These are phyloP conservation scores for Chrysochloris asiatica DNA, from an alignment of 2,113 vertebrate genomes.

Conservation along the genomic window DNA sequence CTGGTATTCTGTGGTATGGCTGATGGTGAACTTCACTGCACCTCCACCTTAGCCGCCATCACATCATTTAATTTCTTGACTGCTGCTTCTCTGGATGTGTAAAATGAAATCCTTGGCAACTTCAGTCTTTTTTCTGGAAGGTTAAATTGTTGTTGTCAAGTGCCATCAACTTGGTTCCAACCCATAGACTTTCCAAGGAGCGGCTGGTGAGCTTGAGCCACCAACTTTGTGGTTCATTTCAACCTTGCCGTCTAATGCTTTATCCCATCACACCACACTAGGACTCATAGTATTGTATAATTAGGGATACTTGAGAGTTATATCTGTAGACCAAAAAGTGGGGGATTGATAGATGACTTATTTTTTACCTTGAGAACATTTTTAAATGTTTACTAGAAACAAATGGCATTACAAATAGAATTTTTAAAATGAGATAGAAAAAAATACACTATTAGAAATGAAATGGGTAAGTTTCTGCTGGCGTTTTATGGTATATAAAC, in stretches of 20 bases:
- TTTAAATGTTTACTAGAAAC: conserved; percentile 35
- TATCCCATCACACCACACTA: no score
- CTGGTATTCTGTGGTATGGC: no score
- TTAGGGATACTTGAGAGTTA: no score
- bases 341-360: neutral
- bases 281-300: no score
- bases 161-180: no score
- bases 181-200: no score
- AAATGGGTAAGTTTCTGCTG: conserved; percentile 25
- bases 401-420: conserved; percentile 29
- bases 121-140: neutral
- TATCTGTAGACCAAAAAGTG: neutral
- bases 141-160: no score
- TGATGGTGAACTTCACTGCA: no score
- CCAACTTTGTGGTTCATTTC: no score
- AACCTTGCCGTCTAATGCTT: no score
- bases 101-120: neutral
- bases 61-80: neutral
- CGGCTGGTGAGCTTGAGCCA: no score
- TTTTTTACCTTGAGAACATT: conserved; percentile 43
- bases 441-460: conserved; percentile 32
- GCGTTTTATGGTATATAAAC: conserved; percentile 23
- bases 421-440: conserved; percentile 21
- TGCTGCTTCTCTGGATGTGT: neutral
- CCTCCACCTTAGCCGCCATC: no score